Evolutionary conservation across 2,888 invertebrate species (phyloP), one percentile per base, ranked within the genome.

Genomic region (Drosophila yooni): DNA sequence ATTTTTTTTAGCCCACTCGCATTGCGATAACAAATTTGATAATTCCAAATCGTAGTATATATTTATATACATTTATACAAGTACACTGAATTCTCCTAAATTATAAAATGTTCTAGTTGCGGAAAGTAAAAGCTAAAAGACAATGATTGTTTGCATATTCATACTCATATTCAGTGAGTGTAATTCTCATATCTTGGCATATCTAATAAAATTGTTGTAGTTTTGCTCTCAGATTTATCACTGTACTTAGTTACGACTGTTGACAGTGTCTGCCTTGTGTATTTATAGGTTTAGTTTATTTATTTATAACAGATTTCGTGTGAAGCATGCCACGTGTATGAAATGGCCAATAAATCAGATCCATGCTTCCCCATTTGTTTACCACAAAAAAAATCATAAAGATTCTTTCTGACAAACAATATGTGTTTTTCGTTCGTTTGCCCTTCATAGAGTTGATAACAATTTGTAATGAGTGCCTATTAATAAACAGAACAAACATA

Each of bases 251-350:
- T 40, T 40, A 40, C n/a, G 7, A 40, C 40, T 72, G 60, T 64
- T 68, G 62, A 51, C 21, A 46, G 21, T 21, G 7, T 13, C 21
- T 52, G 66, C 63, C 64, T 72, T 82, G 64, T 71, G 61, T 71
- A 73, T 64, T 56, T 59, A 61, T 72, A 58, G 52, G 31, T 46
- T 18, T 61, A 50, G 18, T 64, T 58, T 70, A 68, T 73, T 68
- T 70, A 61, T 70, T 70, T 70, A 73, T 66, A 74, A 70, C 53
- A 58, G 58, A 74, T 79, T 71, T 38, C 27, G 58, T 72, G 80
- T 40, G 77, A 85, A 56, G 38, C 31, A 57, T 27, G 68, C 67
- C 84, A 85, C 88, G 79, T 85, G 83, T 78, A 50, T 46, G 61
- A 29, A 78, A 71, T 72, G 61, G 46, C 53, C 43, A 38, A 83